Conservation (phyloP, 2,113 vertebrate species). For the Toxotes chatareus region DNA sequence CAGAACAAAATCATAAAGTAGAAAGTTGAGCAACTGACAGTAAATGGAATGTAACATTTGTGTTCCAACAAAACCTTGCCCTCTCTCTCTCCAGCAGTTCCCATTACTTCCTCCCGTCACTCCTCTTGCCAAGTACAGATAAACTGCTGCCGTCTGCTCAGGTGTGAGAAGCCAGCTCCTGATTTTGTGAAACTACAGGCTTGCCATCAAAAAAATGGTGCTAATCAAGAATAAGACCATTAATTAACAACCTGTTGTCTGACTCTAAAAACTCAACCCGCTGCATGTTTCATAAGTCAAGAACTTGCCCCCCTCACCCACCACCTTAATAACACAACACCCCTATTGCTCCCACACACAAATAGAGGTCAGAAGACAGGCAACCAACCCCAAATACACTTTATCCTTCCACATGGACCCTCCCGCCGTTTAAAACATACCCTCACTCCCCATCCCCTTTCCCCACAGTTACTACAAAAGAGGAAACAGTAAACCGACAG, state of each 20-base stretch:
- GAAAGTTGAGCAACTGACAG: constrained; percentile 71
- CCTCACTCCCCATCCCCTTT: constrained; percentile 26
- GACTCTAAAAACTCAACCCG: constrained; percentile 50
- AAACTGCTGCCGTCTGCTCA: constrained; percentile 25
- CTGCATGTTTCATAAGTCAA: constrained; percentile 46
- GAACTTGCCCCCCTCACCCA: constrained; percentile 49
- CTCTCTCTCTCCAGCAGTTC: constrained; percentile 26
- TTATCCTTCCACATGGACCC: constrained; percentile 41
- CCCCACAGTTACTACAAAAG: constrained; percentile 66
- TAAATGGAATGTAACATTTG: constrained; percentile 79
- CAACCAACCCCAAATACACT: constrained; percentile 51
- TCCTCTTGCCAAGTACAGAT: constrained; percentile 22
- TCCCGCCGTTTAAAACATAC: constrained; percentile 39
- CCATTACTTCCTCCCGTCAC: constrained; percentile 18
- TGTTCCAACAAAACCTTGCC: constrained; percentile 53
- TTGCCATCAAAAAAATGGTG: constrained; percentile 44
- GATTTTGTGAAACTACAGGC: constrained; percentile 52
- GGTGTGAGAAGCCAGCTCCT: constrained; percentile 11
- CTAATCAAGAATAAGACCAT: constrained; percentile 45
- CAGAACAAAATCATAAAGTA: constrained; percentile 37
- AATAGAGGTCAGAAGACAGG: constrained; percentile 40
- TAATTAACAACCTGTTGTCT: constrained; percentile 22
- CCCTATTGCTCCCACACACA: constrained; percentile 29
- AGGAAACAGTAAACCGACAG: constrained; percentile 58
- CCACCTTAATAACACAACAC: constrained; percentile 52